Evolutionary conservation across 2,888 invertebrate genomes (phyloP).

Genomic region (Ashinkailepas kermadecensis): DNA sequence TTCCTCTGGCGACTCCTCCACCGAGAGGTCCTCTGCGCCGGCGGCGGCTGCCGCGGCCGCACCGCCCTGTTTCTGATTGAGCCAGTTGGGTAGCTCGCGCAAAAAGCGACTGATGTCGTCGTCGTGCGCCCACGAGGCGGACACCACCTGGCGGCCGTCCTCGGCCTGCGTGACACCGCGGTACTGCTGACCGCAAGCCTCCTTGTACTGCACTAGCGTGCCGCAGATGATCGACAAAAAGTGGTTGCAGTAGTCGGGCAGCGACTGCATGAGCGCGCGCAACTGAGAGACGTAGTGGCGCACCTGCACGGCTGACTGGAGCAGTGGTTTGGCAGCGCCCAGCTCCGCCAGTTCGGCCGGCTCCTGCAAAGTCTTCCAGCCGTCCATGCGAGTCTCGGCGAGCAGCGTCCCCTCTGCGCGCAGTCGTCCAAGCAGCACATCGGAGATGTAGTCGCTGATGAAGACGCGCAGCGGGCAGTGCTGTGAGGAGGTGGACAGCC

Average conservation of each 20-base stretch:
- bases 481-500: conserved; percentile 46
- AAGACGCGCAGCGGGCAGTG: conserved; percentile 74
- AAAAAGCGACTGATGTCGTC: conserved; percentile 89
- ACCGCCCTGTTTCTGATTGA: conserved; percentile 51
- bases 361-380: conserved; percentile 67
- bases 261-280: conserved; percentile 57
- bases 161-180: conserved; percentile 68
- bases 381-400: conserved; percentile 63
- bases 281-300: conserved; percentile 60
- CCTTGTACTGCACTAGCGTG: conserved; percentile 59
- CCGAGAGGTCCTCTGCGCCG: conserved; percentile 28
- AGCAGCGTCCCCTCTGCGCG: conserved; percentile 55
- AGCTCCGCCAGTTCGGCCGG: conserved; percentile 59
- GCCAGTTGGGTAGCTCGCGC: conserved; percentile 73
- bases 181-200: conserved; percentile 59
- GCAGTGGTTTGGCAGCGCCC: conserved; percentile 55
- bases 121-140: conserved; percentile 81
- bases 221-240: conserved; percentile 64
- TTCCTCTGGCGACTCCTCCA: conserved; percentile 34
- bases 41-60: conserved; percentile 27
- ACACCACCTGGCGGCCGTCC: conserved; percentile 57
- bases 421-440: conserved; percentile 72
- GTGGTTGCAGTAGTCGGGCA: conserved; percentile 66
- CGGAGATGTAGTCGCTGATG: conserved; percentile 75
- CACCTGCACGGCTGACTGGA: conserved; percentile 63